Conservation (phyloP, 2,113 vertebrate species). For the Cisticola juncidis region DNA sequence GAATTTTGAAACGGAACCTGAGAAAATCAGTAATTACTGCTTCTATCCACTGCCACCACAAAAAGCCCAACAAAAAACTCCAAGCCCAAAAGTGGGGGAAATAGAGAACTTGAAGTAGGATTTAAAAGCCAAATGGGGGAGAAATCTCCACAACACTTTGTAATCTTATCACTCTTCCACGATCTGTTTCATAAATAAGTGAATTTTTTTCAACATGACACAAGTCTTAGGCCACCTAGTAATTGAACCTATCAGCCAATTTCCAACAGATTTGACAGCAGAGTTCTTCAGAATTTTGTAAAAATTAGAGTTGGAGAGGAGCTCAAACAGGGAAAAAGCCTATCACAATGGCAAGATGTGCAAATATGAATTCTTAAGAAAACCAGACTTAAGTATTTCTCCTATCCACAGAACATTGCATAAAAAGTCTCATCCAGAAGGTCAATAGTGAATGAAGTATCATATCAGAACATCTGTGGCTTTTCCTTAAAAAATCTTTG, state of each 20-base stretch:
- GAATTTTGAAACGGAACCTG: not conserved
- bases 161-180: not conserved
- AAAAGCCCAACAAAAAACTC: not conserved
- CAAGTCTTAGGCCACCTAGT: not conserved
- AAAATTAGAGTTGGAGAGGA: not conserved
- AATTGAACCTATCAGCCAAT: not conserved
- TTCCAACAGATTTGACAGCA: not conserved
- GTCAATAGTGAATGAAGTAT: slow-evolving; percentile 2
- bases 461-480: not conserved
- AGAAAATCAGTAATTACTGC: not conserved
- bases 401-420: not conserved
- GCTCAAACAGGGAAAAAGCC: accelerated
- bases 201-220: not conserved
- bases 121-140: not conserved
- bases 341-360: not conserved
- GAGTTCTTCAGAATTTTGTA: not conserved
- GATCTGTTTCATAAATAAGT: not conserved
- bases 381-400: not conserved
- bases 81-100: not conserved
- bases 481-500: not conserved
- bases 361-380: not conserved
- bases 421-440: slow-evolving; percentile 47
- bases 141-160: not conserved
- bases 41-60: not conserved
- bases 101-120: not conserved